phyloP scores from a whole-genome alignment of 1,140 invertebrate genomes.

The Drosophila baimaii region DNA sequence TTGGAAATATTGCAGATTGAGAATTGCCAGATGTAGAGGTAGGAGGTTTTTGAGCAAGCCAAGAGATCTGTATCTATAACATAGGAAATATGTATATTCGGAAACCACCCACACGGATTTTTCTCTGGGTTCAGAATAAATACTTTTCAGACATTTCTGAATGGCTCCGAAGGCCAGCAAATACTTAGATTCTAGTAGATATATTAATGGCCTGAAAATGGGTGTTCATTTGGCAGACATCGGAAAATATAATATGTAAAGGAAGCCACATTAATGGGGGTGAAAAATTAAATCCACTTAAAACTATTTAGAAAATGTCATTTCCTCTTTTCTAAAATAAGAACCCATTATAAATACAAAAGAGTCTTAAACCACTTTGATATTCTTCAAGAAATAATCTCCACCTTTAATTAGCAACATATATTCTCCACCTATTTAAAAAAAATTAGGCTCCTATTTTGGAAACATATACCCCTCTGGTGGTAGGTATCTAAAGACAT shows the following conservation, averaged over 20 bases:
- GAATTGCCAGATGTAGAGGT: slow-evolving; percentile 25
- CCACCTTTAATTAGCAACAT: not conserved
- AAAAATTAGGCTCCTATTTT: not conserved
- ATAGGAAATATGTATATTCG: slow-evolving; percentile 16
- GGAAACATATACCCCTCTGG: not conserved
- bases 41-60: slow-evolving; percentile 10
- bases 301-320: slow-evolving; percentile 1
- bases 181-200: slow-evolving; percentile 13
- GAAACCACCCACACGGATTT: slow-evolving; percentile 39
- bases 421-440: not conserved
- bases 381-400: not conserved
- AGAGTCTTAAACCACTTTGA: no score
- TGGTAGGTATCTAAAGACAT: slow-evolving; percentile 33
- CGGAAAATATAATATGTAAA: not conserved
- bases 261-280: not conserved
- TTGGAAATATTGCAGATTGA: slow-evolving; percentile 63
- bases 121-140: slow-evolving; percentile 9
- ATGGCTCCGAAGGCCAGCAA: slow-evolving; percentile 52
- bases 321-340: not conserved
- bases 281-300: not conserved
- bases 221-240: slow-evolving; percentile 6
- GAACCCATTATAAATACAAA: not conserved
- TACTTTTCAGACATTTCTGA: slow-evolving; percentile 46
- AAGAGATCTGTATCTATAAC: slow-evolving; percentile 13
- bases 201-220: slow-evolving; percentile 14